A percentile compares a stretch with the other conserved stretches of the same genome.
Conservation (phyloP, 2,888 invertebrate species). For the Tupiocoris notatus region DNA sequence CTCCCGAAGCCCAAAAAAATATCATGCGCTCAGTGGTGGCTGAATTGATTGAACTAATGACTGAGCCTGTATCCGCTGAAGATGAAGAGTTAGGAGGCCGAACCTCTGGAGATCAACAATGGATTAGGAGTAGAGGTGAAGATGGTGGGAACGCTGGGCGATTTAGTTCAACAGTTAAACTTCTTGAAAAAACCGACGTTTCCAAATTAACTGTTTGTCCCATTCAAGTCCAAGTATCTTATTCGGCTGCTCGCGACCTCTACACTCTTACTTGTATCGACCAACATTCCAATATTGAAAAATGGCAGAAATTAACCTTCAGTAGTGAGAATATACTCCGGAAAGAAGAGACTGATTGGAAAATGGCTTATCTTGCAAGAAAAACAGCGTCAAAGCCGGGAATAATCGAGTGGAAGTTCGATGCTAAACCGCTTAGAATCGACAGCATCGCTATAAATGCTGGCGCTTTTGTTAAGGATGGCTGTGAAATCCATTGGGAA, state of each 20-base stretch:
- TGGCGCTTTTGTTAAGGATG: slow-evolving; percentile 15
- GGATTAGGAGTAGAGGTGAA: slow-evolving; percentile 20
- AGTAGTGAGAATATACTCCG: slow-evolving; percentile 12
- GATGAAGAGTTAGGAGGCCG: slow-evolving; percentile 10
- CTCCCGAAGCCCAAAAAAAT: neutral
- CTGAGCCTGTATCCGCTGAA: neutral
- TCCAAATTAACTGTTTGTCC: neutral
- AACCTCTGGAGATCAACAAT: slow-evolving; percentile 15
- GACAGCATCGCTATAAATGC: neutral
- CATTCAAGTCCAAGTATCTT: neutral
- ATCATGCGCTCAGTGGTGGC: slow-evolving; percentile 5
- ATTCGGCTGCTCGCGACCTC: slow-evolving; percentile 2
- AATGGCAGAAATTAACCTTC: slow-evolving; percentile 1
- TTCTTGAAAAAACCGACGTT: neutral
- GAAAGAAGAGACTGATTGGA: slow-evolving; percentile 30
- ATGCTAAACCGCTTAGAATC: neutral
- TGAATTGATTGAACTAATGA: slow-evolving; percentile 17
- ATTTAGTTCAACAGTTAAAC: neutral
- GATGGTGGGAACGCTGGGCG: neutral
- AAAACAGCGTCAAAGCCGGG: neutral
- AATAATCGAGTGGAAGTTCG: slow-evolving; percentile 23
- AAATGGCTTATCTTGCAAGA: slow-evolving; percentile 23
- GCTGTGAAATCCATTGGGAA: slow-evolving; percentile 1
- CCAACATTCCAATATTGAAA: neutral
- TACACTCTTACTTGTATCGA: neutral